Percentiles rank a stretch among this genome's conserved stretches.
Evolutionary conservation across 2,113 vertebrate species (phyloP).

Genomic region (Trematocara stigmaticum): DNA sequence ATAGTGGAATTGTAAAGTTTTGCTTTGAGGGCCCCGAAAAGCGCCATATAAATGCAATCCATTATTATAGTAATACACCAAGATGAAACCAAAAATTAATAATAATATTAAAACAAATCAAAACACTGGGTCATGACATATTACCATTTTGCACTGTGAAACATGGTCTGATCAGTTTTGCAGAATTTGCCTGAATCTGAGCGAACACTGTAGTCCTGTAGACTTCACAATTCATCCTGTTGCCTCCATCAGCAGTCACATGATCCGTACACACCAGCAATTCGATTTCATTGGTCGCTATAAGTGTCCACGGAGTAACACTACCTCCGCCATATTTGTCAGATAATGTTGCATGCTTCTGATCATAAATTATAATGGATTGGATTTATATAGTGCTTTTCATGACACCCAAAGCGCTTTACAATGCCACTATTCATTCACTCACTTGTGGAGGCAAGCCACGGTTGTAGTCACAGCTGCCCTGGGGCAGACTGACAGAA

Average conservation of each 20-base stretch:
- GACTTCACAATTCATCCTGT: neutral
- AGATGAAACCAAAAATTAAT: neutral
- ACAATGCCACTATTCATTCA: too few species aligned
- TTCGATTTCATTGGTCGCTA: neutral
- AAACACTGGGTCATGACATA: neutral
- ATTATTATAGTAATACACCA: neutral
- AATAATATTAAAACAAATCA: neutral
- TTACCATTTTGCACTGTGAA: neutral
- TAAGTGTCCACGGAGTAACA: neutral
- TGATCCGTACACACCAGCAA: neutral
- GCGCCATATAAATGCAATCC: neutral
- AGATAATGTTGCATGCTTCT: neutral
- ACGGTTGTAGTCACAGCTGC: too few species aligned
- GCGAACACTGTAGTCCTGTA: neutral
- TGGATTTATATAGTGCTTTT: too few species aligned
- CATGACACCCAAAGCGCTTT: too few species aligned
- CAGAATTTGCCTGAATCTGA: neutral
- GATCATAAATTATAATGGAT: neutral
- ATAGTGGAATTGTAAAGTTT: fast-evolving
- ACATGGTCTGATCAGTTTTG: neutral
- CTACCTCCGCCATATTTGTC: neutral
- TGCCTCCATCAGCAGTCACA: neutral
- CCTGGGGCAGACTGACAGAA: too few species aligned
- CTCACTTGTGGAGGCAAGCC: too few species aligned
- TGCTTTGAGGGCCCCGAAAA: fast-evolving